Evolutionary conservation across 2,888 invertebrate species (phyloP).

Genomic region (Synanthedon formicaeformis): DNA sequence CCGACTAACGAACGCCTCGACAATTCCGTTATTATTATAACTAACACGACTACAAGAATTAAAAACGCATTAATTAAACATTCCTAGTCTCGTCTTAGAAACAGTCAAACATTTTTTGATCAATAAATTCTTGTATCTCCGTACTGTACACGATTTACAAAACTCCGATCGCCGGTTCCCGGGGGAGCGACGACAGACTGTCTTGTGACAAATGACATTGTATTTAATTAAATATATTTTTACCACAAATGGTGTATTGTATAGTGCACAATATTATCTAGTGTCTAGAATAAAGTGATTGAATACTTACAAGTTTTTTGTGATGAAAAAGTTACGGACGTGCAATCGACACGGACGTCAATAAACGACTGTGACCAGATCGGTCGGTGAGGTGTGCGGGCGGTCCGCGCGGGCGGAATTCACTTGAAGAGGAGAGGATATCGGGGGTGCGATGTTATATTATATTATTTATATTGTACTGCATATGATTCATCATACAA

Average conservation of each 20-base stretch:
- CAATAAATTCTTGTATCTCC: slow-evolving; percentile 18
- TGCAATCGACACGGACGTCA: slow-evolving; percentile 40
- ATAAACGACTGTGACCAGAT: slow-evolving; percentile 36
- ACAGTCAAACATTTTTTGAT: slow-evolving; percentile 12
- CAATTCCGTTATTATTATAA: slow-evolving; percentile 22
- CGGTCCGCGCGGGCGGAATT: slow-evolving; percentile 4
- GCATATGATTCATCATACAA: too few species aligned
- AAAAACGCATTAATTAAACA: too few species aligned
- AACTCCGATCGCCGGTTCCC: slow-evolving; percentile 22
- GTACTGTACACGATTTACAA: slow-evolving; percentile 4
- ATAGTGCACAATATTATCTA: background rate
- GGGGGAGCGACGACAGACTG: slow-evolving; percentile 15
- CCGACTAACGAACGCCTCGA: slow-evolving; percentile 12
- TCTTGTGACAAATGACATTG: too few species aligned
- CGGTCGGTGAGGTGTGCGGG: slow-evolving; percentile 10
- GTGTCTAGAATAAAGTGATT: background rate
- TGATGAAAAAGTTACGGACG: slow-evolving; percentile 30
- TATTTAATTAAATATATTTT: too few species aligned
- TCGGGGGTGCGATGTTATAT: background rate
- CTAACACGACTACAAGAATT: slow-evolving; percentile 5
- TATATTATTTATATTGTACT: too few species aligned
- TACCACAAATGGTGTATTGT: too few species aligned
- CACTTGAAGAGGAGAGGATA: too few species aligned
- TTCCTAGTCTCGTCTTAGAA: slow-evolving; percentile 2
- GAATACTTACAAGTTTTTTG: slow-evolving; percentile 9